Evolutionary conservation across 2,888 invertebrate genomes (phyloP).

Genomic region (Caenorhabditis macrosperma): DNA sequence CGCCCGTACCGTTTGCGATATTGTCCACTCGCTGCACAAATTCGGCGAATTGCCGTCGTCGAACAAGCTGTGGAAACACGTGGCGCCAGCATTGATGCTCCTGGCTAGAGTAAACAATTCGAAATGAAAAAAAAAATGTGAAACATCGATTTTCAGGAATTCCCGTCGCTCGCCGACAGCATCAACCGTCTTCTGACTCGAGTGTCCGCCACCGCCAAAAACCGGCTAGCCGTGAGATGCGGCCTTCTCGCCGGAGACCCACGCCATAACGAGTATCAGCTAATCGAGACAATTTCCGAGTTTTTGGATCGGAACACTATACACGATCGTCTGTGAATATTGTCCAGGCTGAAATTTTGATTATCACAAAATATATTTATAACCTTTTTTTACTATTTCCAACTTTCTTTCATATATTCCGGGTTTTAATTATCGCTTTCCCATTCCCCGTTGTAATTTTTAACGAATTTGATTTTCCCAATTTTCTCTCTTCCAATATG

Average conservation of each 20-base stretch:
- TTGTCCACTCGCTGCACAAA: slow-evolving; percentile 60
- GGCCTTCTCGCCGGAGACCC: slow-evolving; percentile 43
- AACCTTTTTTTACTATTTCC: neutral
- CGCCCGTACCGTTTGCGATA: slow-evolving; percentile 49
- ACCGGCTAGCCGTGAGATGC: slow-evolving; percentile 35
- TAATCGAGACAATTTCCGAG: slow-evolving; percentile 24
- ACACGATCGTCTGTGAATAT: neutral
- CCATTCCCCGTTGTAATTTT: too few relatives aligned
- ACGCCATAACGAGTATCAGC: slow-evolving; percentile 33
- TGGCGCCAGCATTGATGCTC: slow-evolving; percentile 46
- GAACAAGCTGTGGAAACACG: slow-evolving; percentile 54
- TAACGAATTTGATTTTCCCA: too few relatives aligned
- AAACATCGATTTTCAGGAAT: slow-evolving; percentile 37
- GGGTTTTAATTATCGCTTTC: too few relatives aligned
- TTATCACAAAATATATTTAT: slow-evolving; percentile 1
- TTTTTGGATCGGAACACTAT: slow-evolving; percentile 35
- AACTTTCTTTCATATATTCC: too few relatives aligned
- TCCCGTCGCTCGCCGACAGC: slow-evolving; percentile 51
- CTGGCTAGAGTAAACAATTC: slow-evolving; percentile 27
- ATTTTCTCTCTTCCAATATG: too few relatives aligned
- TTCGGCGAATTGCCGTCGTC: slow-evolving; percentile 46
- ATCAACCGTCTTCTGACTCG: slow-evolving; percentile 43
- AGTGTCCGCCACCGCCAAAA: slow-evolving; percentile 33
- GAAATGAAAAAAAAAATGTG: neutral
- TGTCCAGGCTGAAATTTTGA: too few relatives aligned